Evolutionary conservation across 2,113 vertebrate species (phyloP), one percentile per base, ranked within the genome.

Genomic region (Archocentrus centrarchus): DNA sequence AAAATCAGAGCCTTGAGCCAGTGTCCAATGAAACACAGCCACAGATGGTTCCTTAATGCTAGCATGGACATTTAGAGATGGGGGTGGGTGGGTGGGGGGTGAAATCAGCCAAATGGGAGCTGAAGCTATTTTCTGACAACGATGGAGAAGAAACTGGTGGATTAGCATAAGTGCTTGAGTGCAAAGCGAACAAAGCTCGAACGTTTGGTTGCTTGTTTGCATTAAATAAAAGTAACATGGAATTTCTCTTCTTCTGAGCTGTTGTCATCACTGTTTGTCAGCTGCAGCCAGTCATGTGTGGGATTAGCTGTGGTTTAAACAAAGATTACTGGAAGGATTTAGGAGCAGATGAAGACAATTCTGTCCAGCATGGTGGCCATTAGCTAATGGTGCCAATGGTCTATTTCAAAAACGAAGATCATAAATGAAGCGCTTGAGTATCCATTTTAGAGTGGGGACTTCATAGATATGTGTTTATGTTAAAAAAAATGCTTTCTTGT

Each of bases 21-120:
- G 77, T 62, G 63, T 80, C 89, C 83, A 59, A 62, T 83, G 73
- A 87, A 89, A 91, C 85, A 75, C 85, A 84, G 83, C 91, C 90
- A 92, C 94, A 94, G 92, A 95, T 94, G 91, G 92, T 82, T 92
- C 70, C 89, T 92, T 92, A 90, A 93, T 91, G 91, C 89, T 86
- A 90, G 68, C 79, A 77, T 90, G 89, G 89, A 64, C 91, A 92
- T 93, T 90, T 84, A 90, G 81, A 87, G 81, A 83, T 82, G 70
- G 13, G 22, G 2, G 4, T 11, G 11, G 0, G 77, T 63, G 73
- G 50, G 63, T 41, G 80, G 66, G 81, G 30, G 85, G 81, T 88
- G 82, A 93, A 91, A 91, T 89, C 81, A 88, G 85, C 88, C 89
- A 91, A 92, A 92, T 88, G 83, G 88, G 84, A 88, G 75, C 80